Percentiles rank a stretch among this genome's conserved stretches.
Conservation (phyloP, 2,888 invertebrate genomes). For the Aleiodes testaceus region DNA sequence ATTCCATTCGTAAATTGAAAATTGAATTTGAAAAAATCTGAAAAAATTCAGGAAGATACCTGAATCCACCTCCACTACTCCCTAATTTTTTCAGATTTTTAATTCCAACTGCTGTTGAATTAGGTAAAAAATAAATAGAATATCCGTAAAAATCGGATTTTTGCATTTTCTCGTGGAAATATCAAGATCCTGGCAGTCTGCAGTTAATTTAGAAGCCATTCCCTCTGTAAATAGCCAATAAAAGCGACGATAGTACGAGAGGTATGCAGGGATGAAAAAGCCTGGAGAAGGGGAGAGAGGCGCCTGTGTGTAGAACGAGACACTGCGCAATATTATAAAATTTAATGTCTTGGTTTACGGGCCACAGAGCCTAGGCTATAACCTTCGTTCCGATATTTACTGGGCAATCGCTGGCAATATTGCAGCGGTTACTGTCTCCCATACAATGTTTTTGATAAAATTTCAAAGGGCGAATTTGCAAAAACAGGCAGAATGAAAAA, state of each 20-base stretch:
- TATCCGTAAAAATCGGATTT: background rate
- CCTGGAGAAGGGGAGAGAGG: slow-evolving; percentile 34
- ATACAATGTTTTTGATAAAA: background rate
- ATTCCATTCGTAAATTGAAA: slow-evolving; percentile 4
- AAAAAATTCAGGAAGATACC: too few relatives aligned
- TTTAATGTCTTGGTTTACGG: slow-evolving; percentile 73
- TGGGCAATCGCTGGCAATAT: slow-evolving; percentile 67
- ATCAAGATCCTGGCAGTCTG: slow-evolving; percentile 67
- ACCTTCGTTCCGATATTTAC: slow-evolving; percentile 66
- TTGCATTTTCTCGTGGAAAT: slow-evolving; percentile 28
- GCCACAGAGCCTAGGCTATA: slow-evolving; percentile 67
- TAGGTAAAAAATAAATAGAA: slow-evolving; percentile 11
- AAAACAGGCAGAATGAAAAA: slow-evolving; percentile 31
- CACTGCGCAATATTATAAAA: slow-evolving; percentile 72
- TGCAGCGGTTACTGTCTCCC: slow-evolving; percentile 48
- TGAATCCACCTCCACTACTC: too few relatives aligned
- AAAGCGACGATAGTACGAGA: slow-evolving; percentile 60
- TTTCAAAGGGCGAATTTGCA: slow-evolving; percentile 23
- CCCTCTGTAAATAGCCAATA: slow-evolving; percentile 73
- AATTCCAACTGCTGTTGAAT: too few relatives aligned
- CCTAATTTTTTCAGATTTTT: too few relatives aligned
- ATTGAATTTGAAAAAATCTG: background rate
- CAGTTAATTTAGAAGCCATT: slow-evolving; percentile 73
- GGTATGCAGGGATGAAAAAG: slow-evolving; percentile 17
- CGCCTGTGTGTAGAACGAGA: slow-evolving; percentile 50